Evolutionary conservation across 2,113 vertebrate genomes (phyloP).

Genomic region (Sinocyclocheilus rhinocerous): DNA sequence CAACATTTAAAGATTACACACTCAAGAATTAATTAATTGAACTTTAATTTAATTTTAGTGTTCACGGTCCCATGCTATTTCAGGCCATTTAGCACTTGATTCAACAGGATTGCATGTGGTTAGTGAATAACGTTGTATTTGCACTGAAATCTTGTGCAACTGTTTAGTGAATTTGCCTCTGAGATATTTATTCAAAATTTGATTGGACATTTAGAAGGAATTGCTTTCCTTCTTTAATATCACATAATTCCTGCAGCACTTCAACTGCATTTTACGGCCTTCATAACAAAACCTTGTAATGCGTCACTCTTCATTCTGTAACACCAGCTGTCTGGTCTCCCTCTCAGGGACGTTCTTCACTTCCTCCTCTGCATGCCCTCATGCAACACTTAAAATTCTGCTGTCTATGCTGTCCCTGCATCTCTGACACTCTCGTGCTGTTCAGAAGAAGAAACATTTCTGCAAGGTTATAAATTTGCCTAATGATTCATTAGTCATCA

Average conservation of each 20-base stretch:
- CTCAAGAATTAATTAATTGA: not conserved
- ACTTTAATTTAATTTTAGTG: not conserved
- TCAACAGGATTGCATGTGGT: not conserved
- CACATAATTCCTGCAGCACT: not conserved
- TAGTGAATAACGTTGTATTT: not conserved
- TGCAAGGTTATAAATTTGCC: conserved; percentile 44
- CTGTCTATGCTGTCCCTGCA: conserved; percentile 24
- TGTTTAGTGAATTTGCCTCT: not conserved
- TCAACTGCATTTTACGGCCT: not conserved
- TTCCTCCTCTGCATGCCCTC: conserved; percentile 38
- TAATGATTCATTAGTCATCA: conserved; percentile 46
- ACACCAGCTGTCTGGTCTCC: conserved; percentile 15
- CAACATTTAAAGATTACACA: not conserved
- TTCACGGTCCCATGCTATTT: not conserved
- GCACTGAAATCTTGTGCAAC: not conserved
- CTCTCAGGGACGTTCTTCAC: conserved; percentile 34
- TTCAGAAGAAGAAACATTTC: conserved; percentile 13
- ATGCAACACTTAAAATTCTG: conserved; percentile 48
- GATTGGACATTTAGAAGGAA: not conserved
- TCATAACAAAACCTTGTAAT: not conserved
- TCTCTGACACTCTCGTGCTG: conserved; percentile 23
- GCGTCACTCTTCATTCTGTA: not conserved
- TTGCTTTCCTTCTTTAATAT: not conserved
- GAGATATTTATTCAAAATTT: not conserved
- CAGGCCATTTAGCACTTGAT: not conserved